Percentiles rank a stretch among this genome's conserved stretches.
Evolutionary conservation across 2,113 vertebrate genomes (phyloP).

Genomic region (Arizona elegans): DNA sequence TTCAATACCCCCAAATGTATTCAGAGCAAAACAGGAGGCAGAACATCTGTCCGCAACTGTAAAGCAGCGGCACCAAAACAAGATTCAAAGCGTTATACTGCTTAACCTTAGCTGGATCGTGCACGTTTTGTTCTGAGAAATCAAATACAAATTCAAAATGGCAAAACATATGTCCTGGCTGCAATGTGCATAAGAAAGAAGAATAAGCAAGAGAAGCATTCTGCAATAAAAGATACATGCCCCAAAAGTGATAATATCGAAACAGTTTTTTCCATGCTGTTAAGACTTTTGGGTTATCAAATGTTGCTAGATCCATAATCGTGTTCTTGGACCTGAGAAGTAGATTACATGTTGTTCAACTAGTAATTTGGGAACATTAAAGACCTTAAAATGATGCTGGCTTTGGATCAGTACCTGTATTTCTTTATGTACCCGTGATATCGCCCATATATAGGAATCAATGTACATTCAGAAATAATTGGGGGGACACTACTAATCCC

Average conservation of each 20-base stretch:
- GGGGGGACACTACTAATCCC: neutral
- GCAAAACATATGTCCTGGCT: neutral
- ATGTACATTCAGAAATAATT: neutral
- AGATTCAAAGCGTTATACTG: neutral
- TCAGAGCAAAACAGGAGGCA: neutral
- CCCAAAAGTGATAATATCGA: neutral
- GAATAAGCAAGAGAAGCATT: neutral
- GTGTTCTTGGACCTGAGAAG: neutral
- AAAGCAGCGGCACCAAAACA: neutral
- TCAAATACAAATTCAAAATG: neutral
- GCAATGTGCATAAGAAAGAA: neutral
- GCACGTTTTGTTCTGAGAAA: neutral
- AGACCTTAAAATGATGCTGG: neutral
- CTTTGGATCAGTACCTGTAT: neutral
- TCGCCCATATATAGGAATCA: neutral
- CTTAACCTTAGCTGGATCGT: neutral
- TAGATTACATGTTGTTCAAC: neutral
- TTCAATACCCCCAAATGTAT: neutral
- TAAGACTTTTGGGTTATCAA: neutral
- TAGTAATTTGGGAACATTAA: neutral
- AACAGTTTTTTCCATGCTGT: conserved; percentile 7
- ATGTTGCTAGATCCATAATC: neutral
- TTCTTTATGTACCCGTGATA: neutral
- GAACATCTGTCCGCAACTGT: neutral
- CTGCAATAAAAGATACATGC: conserved; percentile 32